These are phyloP conservation scores for Formica aserva DNA, from an alignment of 2,888 invertebrate genomes.

Conservation along the genomic window DNA sequence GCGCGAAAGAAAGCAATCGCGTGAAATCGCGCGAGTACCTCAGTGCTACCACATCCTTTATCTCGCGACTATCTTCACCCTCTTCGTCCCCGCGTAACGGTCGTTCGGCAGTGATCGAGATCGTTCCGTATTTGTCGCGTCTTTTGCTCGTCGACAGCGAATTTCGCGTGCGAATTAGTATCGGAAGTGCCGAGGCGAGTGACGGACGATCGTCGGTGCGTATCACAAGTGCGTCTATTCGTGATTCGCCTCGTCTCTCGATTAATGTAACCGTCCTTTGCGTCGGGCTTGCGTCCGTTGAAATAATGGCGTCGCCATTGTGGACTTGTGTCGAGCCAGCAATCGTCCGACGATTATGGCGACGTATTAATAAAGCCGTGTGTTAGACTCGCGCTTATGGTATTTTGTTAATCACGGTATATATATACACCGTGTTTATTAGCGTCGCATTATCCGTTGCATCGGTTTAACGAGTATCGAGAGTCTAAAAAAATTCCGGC, in stretches of 20 bases:
- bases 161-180: not conserved
- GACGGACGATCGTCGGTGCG: not conserved
- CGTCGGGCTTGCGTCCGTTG: too few relatives aligned
- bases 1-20: not conserved
- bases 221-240: not conserved
- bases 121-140: not conserved
- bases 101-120: not conserved
- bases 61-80: not conserved
- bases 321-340: not conserved
- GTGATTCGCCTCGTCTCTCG: not conserved
- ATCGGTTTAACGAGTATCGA: not conserved
- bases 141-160: not conserved
- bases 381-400: not conserved
- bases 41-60: not conserved
- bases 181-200: not conserved
- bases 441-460: not conserved
- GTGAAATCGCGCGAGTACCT: not conserved
- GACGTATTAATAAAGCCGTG: not conserved
- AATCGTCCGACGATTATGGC: not conserved
- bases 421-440: not conserved
- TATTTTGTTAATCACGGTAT: not conserved
- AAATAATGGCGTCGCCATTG: not conserved
- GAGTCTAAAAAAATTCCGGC: not conserved
- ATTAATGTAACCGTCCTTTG: not conserved
- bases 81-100: not conserved